These are phyloP conservation scores for Steatocranus sp. DNA, from an alignment of 2,797 vertebrate species.

Conservation along the genomic window DNA sequence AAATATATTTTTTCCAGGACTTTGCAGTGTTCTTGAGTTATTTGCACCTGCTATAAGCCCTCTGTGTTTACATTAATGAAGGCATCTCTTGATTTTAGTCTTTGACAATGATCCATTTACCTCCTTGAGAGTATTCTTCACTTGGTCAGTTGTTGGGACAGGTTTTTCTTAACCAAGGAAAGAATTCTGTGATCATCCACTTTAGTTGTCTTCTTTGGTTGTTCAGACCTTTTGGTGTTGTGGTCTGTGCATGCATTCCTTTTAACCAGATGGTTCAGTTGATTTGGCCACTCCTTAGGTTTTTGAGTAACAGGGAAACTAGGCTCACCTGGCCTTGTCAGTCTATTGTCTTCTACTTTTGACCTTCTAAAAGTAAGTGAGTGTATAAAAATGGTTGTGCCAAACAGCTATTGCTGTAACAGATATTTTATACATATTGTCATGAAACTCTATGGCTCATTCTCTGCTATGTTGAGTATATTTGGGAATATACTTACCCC, in stretches of 20 bases:
- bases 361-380: neutral
- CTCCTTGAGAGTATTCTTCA: neutral
- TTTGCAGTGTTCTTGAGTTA: neutral
- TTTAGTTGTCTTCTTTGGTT: neutral
- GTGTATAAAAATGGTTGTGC: neutral
- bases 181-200: neutral
- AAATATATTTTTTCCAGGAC: neutral
- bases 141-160: neutral
- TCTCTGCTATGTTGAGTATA: neutral
- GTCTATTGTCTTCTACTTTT: neutral
- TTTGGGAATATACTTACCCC: neutral
- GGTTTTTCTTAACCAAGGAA: neutral
- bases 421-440: neutral
- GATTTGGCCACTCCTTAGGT: neutral
- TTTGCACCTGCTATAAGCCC: neutral
- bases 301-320: neutral
- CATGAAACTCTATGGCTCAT: neutral
- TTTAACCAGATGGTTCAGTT: neutral
- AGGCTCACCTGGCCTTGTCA: neutral
- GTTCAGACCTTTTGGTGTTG: neutral
- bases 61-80: neutral
- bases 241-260: neutral
- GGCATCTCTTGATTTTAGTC: neutral
- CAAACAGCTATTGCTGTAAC: neutral
- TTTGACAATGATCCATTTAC: neutral